Evolutionary conservation across 2,113 vertebrate species (phyloP).

Genomic region (Prolemur simus): DNA sequence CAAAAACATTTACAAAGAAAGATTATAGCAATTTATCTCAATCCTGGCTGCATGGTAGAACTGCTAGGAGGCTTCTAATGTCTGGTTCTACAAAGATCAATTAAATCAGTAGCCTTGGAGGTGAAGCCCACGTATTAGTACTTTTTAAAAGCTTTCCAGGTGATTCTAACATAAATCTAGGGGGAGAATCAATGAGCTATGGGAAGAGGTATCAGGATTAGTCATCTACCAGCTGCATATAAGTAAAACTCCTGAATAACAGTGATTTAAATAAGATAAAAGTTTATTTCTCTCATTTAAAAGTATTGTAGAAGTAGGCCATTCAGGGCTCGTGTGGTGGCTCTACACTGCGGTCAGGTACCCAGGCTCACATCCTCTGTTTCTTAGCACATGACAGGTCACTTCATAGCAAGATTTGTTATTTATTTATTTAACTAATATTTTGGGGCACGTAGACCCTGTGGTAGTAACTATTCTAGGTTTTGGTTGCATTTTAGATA

Average conservation of each 20-base stretch:
- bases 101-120: background rate
- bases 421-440: background rate
- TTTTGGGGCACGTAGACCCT: background rate
- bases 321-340: background rate
- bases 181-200: background rate
- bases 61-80: background rate
- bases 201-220: background rate
- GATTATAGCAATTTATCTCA: background rate
- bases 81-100: background rate
- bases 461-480: background rate
- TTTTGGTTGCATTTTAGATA: background rate
- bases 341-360: background rate
- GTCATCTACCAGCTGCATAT: background rate
- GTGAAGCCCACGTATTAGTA: background rate
- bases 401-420: background rate
- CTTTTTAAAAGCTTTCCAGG: background rate
- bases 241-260: background rate
- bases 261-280: background rate
- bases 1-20: background rate
- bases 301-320: background rate
- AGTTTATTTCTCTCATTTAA: background rate
- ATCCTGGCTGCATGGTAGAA: background rate
- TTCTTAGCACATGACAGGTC: background rate
- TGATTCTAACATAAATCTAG: background rate
- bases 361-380: background rate